Percentiles rank a stretch among this genome's conserved stretches.
These are phyloP conservation scores for Lordiphosa stackelbergi DNA, from an alignment of 1,140 invertebrate genomes.

Conservation along the genomic window DNA sequence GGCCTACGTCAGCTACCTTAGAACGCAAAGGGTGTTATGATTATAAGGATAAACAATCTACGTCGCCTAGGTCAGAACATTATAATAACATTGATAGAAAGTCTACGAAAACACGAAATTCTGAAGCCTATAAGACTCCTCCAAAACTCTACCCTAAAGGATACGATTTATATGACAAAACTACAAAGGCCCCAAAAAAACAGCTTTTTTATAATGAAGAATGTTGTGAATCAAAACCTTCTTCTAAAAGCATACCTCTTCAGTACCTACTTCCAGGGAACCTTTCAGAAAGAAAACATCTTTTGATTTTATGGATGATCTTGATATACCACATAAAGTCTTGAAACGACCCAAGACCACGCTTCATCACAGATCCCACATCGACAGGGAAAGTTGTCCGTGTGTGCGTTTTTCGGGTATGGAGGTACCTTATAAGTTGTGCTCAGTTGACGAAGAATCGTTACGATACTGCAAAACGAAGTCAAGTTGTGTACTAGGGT, in stretches of 20 bases:
- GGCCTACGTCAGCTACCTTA: no score
- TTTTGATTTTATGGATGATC: conserved; percentile 12
- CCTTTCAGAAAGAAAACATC: not conserved
- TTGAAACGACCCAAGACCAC: not conserved
- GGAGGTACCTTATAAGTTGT: conserved; percentile 33
- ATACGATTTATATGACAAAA: not conserved
- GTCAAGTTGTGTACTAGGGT: conserved; percentile 15
- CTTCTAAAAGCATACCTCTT: no score
- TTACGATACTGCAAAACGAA: not conserved
- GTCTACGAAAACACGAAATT: no score
- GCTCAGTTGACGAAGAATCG: not conserved
- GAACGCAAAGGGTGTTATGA: no score
- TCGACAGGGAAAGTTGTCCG: not conserved
- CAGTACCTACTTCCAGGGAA: not conserved
- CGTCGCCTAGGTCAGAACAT: no score
- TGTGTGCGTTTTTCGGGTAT: not conserved
- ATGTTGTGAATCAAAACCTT: no score
- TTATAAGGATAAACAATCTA: no score
- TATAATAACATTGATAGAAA: no score
- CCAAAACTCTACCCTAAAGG: not conserved
- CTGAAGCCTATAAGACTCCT: not conserved
- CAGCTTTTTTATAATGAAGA: no score
- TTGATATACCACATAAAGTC: conserved; percentile 37
- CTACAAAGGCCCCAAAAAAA: no score
- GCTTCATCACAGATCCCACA: not conserved